Evolutionary conservation across 2,888 invertebrate genomes (phyloP), one percentile per base, ranked within the genome.

Genomic region (Cheilosia scutellata): DNA sequence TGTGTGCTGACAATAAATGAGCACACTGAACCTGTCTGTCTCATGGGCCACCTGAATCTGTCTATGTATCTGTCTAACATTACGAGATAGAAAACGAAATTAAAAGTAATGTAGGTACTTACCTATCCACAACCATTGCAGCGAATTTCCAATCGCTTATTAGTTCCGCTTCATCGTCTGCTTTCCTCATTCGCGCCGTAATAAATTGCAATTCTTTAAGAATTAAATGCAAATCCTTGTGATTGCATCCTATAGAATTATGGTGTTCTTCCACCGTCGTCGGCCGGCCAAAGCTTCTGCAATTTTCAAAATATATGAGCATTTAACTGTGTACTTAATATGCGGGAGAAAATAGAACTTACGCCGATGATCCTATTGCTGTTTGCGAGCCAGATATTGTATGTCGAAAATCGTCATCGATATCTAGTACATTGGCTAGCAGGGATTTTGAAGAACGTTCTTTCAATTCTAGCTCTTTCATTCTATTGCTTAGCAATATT

Each of bases 101-200:
- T 11, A 2, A 37, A 37, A 37, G 4, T 37, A 1, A 37, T 9
- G 5, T 49, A 5, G 2, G 42, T 47, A 88, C 90, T 91, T 87
- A 95, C 94, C 97, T 96, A 94, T 99, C 98, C 92, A 99, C 98
- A 92, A 98, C 98, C 97, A 98, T 98, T 88, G 98, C 98, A 77
- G 98, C 98, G 92, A 98, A 99, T 93, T 98, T 98, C 98, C 98
- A 98, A 93, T 99, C 98, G 93, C 96, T 97, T 90, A 97, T 97
- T 88, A 97, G 94, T 92, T 98, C 98, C 77, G 96, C 96, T 91
- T 98, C 97, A 90, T 98, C 97, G 91, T 99, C 98, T 74, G 98
- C 96, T 92, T 98, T 97, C 92, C 96, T 96, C 96, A 98, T 97
- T 90, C 98, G 95, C 89, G 96, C 95, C 49, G 98, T 98, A 92